Evolutionary conservation across 2,888 invertebrate species (phyloP).

Genomic region (Ectemnius continuus): DNA sequence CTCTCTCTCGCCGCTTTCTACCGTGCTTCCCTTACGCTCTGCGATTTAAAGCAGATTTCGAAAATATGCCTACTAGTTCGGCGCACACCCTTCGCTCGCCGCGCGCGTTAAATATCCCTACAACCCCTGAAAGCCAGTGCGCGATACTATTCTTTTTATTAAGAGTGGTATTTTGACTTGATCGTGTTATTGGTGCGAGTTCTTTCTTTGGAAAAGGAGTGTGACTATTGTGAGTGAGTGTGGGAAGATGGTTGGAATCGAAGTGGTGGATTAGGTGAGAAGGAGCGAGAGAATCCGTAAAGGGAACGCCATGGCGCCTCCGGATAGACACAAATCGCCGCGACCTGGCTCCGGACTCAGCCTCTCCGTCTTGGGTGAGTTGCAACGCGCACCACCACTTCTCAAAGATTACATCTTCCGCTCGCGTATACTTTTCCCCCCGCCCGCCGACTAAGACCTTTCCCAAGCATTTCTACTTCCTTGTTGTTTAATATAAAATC

Average conservation of each 20-base stretch:
- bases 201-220: not conserved
- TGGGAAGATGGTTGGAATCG: slow-evolving; percentile 24
- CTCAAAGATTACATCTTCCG: slow-evolving; percentile 7
- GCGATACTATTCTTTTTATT: not conserved
- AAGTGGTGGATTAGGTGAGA: slow-evolving; percentile 40
- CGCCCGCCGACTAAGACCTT: no score
- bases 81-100: no score
- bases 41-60: not conserved
- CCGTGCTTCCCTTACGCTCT: not conserved
- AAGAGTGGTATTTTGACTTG: not conserved
- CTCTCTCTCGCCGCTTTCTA: not conserved
- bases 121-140: not conserved
- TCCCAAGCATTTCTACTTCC: no score
- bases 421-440: not conserved
- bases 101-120: no score
- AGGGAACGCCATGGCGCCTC: slow-evolving; percentile 70
- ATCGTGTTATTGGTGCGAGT: no score
- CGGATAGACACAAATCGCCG: slow-evolving; percentile 72
- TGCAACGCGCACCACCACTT: not conserved
- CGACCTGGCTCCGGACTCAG: slow-evolving; percentile 78
- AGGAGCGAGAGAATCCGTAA: slow-evolving; percentile 1
- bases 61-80: not conserved
- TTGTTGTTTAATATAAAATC: no score
- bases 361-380: slow-evolving; percentile 79
- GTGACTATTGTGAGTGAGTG: slow-evolving; percentile 17